Evolutionary conservation across 2,888 invertebrate species (phyloP), one percentile per base, ranked within the genome.

Genomic region (Morinoia aosen): DNA sequence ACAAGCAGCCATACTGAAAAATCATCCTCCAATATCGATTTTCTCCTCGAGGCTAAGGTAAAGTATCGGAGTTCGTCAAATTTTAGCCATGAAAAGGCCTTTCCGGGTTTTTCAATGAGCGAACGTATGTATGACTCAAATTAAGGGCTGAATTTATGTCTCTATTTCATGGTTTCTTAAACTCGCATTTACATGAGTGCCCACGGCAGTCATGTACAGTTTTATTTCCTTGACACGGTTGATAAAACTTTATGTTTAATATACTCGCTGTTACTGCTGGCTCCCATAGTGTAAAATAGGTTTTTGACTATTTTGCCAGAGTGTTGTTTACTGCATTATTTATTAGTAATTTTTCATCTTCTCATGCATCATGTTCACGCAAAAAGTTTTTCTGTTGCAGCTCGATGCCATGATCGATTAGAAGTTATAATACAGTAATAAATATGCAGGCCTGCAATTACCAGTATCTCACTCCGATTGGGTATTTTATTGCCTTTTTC

Each of bases 11-110:
- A 93, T 25, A 14, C 56, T 93, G 93, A 93, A 33, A 93, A 58
- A 93, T 11, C n/a, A 12, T 19, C 48, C 33, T 48, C 57, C n/a
- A 93, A 57, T 57, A 93, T 57, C 48, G 93, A 93, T 57, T 93
- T 93, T 33, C 93, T 93, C 5, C 57, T 57, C 57, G 93, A 93
- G 12, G 93, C 93, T 19, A 93, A 93, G 93, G 93, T 93, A 93
- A 93, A 5, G 93, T 93, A 90, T 61, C 61, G 14, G 19, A 16
- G 2, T 19, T 19, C 19, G 14, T 1, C 14, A 61, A 19, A 2
- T 16, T 61, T 61, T 61, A 61, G 61, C 19, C 2, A 10, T 61
- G 19, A 10, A 61, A 61, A 19, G 8, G 16, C 8, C 25, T 7
- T 33, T 76, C 3, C 76, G 8, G 33, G 33, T 2, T 76, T 19